A percentile compares a stretch with the other conserved stretches of the same genome.
These are phyloP conservation scores for Cloeon dipterum DNA, from an alignment of 2,888 invertebrate genomes.

Conservation along the genomic window DNA sequence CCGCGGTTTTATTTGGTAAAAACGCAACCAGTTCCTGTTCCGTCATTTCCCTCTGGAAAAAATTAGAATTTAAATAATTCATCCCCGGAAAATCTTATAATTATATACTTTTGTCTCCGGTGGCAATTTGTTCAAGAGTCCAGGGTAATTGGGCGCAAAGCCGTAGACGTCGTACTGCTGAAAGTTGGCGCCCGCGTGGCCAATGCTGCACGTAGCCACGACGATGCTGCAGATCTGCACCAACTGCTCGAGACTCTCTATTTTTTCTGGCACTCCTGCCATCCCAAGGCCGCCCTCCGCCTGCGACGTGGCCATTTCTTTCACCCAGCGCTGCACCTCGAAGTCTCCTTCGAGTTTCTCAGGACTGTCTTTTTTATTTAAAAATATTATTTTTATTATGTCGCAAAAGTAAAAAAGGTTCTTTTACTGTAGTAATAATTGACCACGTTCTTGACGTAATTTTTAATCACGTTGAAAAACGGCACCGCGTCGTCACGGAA, in stretches of 20 bases:
- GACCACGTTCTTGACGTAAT: conserved; percentile 18
- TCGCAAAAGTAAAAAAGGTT: too few relatives aligned
- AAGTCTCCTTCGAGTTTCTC: conserved; percentile 13
- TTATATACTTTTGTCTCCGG: conserved; percentile 12
- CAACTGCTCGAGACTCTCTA: conserved; percentile 10
- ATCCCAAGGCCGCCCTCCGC: conserved; percentile 15
- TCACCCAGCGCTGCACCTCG: conserved; percentile 15
- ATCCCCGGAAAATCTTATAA: too few relatives aligned
- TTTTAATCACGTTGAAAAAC: conserved; percentile 17
- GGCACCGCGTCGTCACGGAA: conserved; percentile 21
- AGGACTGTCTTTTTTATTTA: conserved; percentile 16
- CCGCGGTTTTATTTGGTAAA: conserved; percentile 16
- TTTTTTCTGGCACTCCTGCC: conserved; percentile 13
- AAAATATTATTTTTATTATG: too few relatives aligned
- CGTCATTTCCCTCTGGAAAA: conserved; percentile 11
- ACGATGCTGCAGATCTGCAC: conserved; percentile 11
- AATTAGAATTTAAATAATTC: background rate
- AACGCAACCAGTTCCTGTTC: conserved; percentile 15
- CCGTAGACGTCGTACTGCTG: conserved; percentile 14
- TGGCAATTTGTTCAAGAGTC: conserved; percentile 10
- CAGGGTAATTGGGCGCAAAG: conserved; percentile 14
- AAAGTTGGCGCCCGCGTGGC: conserved; percentile 14
- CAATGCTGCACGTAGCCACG: conserved; percentile 13
- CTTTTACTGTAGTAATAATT: conserved; percentile 20
- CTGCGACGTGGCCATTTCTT: conserved; percentile 14